Base-by-base conservation (phyloP, 2,113 vertebrate species). In the Meles meles region DNA sequence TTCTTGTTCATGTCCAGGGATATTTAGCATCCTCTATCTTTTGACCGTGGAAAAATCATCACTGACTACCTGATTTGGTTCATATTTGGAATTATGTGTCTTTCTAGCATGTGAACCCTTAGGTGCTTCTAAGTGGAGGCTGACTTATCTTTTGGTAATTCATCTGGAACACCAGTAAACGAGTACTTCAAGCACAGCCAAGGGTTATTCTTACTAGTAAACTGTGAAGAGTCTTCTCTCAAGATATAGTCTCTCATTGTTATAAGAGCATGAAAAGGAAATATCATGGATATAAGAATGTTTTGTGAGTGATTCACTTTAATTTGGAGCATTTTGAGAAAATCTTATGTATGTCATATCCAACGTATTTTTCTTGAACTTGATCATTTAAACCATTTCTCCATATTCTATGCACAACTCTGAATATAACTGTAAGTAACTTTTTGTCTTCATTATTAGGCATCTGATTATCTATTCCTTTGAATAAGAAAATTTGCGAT, bases 181-280 rank as follows among this genome's bases (percentile, higher is more conserved):
- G 94, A 93, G n/a, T 93, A 95, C 44, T 90, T 95, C 69, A 88
- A 90, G 95, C 86, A 98, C 87, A 98, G 82, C 83, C 74, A 96
- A 97, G 86, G 65, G 88, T 97, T 97, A 97, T 95, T 98, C 98
- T 98, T 92, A 92, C 85, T 88, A 98, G 86, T 82, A 92, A 97
- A 89, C 5, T 76, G 14, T 96, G 95, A 98, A 97, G 96, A 98
- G 90, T 89, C 13, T 85, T 88, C 95, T 88, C 77, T 93, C 91
- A 97, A 95, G 97, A 98, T 96, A 98, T 94, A 72, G 90, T 94
- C 91, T 94, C 82, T 90, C 90, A 97, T 94, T 98, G 95, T 93
- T 96, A 82, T 87, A 94, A 98, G 90, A 98, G 97, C 21, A 9
- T 97, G 86, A 97, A 97, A 98, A 31, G 6, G 29, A 42, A 86